A percentile compares a stretch with the other conserved stretches of the same genome.
Conservation (phyloP, 2,113 vertebrate species). For the Edolisoma coerulescens region DNA sequence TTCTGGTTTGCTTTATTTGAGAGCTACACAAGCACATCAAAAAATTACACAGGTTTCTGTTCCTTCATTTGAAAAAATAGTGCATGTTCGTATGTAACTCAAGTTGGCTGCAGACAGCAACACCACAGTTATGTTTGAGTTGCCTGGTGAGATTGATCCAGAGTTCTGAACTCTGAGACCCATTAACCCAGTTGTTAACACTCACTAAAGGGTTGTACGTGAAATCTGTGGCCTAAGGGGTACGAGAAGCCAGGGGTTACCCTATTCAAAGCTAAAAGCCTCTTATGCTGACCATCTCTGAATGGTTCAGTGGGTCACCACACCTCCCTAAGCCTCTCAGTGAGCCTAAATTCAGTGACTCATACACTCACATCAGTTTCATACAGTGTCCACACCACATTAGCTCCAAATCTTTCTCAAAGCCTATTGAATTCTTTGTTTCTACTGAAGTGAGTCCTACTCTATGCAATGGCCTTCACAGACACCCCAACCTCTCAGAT, state of each 20-base stretch:
- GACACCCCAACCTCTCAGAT: neutral
- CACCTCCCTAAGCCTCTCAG: neutral
- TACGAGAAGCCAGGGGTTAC: neutral
- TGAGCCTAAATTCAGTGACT: neutral
- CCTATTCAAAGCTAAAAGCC: neutral
- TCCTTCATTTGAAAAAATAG: neutral
- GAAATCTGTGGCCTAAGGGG: neutral
- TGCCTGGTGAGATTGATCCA: neutral
- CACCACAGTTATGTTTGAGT: neutral
- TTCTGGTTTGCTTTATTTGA: neutral
- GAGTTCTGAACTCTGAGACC: neutral
- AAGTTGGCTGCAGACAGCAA: neutral
- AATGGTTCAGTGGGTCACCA: neutral
- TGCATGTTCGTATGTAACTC: accelerated
- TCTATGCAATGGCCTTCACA: neutral
- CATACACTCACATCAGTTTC: neutral
- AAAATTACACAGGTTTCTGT: neutral
- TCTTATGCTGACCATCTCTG: neutral
- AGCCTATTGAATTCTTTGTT: neutral
- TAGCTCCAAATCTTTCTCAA: neutral
- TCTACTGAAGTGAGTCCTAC: neutral
- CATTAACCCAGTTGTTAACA: neutral
- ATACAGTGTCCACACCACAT: neutral
- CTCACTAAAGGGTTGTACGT: accelerated
- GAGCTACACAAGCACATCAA: neutral